Conservation (phyloP, 1,140 invertebrate species). For the Zaprionus lachaisei region DNA sequence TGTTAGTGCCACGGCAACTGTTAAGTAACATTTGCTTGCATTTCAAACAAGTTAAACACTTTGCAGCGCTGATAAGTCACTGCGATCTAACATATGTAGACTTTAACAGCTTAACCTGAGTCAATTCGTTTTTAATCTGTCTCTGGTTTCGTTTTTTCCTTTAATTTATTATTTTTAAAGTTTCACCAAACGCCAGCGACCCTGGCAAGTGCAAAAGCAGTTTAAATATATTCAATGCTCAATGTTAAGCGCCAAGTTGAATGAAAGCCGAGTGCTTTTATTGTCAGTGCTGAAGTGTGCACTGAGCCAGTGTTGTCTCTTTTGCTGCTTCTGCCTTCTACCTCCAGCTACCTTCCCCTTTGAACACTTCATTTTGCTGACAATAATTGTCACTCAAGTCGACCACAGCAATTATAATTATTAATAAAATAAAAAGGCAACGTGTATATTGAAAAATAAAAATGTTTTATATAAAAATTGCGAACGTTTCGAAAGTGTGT, state of each 20-base stretch:
- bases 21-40: background rate
- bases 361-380: background rate
- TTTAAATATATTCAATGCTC: background rate
- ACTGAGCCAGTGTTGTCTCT: conserved; percentile 1
- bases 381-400: conserved; percentile 40
- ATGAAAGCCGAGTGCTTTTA: background rate
- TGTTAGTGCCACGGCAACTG: background rate
- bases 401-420: conserved; percentile 20
- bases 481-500: conserved; percentile 11
- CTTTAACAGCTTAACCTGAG: background rate
- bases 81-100: background rate
- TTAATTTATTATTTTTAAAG: background rate
- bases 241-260: conserved; percentile 23
- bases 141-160: background rate
- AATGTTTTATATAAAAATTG: conserved; percentile 10
- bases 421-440: conserved; percentile 7
- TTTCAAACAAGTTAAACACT: background rate
- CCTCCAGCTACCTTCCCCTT: too few relatives aligned
- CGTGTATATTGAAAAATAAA: background rate
- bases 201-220: background rate
- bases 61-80: background rate
- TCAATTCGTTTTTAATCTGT: background rate
- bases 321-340: background rate
- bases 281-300: conserved; percentile 20
- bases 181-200: background rate